Conservation (phyloP, 1,140 invertebrate species). For the Araneus ventricosus region DNA sequence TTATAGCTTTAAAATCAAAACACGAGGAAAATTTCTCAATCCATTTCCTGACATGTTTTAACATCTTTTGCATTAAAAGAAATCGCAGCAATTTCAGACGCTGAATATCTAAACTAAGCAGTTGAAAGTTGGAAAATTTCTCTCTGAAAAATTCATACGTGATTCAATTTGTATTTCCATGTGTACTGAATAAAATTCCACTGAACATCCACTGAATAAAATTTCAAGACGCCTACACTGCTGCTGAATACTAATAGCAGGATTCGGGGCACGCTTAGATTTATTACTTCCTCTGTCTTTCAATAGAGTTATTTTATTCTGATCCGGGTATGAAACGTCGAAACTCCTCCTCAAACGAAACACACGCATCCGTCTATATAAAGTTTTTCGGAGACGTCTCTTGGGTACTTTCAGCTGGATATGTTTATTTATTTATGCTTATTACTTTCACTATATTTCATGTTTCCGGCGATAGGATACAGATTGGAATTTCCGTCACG, state of each 20-base stretch:
- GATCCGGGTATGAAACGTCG: background rate
- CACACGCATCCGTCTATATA: background rate
- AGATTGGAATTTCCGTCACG: background rate
- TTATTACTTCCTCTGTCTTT: background rate
- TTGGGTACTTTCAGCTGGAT: background rate
- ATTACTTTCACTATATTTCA: background rate
- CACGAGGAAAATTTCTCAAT: too few relatives aligned
- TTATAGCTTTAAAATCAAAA: too few relatives aligned
- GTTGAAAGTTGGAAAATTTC: too few relatives aligned
- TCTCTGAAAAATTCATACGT: too few relatives aligned
- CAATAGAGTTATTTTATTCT: background rate
- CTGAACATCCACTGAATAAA: too few relatives aligned
- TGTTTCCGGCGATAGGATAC: background rate
- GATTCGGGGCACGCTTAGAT: background rate
- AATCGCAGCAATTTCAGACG: background rate
- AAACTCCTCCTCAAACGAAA: background rate
- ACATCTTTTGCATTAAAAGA: background rate
- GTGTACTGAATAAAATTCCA: too few relatives aligned
- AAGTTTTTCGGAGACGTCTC: background rate
- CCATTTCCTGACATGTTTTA: too few relatives aligned
- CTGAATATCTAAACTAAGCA: too few relatives aligned
- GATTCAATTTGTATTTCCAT: too few relatives aligned
- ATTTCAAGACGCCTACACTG: too few relatives aligned
- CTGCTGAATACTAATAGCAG: too few relatives aligned
- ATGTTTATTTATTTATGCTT: background rate